phyloP scores from a whole-genome alignment of 2,797 vertebrate species.

The Lagocephalus sceleratus region DNA sequence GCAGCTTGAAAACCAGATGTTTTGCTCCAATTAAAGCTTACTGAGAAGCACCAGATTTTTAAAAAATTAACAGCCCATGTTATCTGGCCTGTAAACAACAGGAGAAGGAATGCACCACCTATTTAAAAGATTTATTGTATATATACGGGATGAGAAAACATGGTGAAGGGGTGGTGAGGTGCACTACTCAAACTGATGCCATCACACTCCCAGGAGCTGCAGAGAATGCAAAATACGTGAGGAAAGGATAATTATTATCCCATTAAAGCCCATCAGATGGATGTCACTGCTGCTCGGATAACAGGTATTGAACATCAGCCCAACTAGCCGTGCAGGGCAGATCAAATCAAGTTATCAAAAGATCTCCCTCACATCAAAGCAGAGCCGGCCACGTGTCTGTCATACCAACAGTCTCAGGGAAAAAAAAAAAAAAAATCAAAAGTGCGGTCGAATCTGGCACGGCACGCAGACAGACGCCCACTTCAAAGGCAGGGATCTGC shows the following conservation, averaged over 20 bases:
- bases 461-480: constrained; percentile 26
- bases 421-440: neutral
- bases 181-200: constrained; percentile 4
- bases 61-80: constrained; percentile 37
- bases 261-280: constrained; percentile 50
- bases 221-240: constrained; percentile 15
- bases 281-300: constrained; percentile 36
- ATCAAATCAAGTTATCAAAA: constrained; percentile 75
- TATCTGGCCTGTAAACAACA: constrained; percentile 15
- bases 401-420: constrained; percentile 34
- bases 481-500: constrained; percentile 60
- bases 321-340: constrained; percentile 40
- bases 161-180: constrained; percentile 2
- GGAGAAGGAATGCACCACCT: constrained; percentile 42
- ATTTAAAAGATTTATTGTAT: constrained; percentile 35
- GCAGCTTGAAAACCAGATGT: constrained; percentile 76
- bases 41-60: constrained; percentile 66
- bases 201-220: constrained; percentile 14
- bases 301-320: constrained; percentile 52
- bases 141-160: constrained; percentile 12
- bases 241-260: constrained; percentile 27
- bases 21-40: constrained; percentile 75
- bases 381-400: constrained; percentile 43
- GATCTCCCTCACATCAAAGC: constrained; percentile 60
- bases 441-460: constrained; percentile 20